phyloP scores from a whole-genome alignment of 2,113 vertebrate species.

The Sakesphorus luctuosus region DNA sequence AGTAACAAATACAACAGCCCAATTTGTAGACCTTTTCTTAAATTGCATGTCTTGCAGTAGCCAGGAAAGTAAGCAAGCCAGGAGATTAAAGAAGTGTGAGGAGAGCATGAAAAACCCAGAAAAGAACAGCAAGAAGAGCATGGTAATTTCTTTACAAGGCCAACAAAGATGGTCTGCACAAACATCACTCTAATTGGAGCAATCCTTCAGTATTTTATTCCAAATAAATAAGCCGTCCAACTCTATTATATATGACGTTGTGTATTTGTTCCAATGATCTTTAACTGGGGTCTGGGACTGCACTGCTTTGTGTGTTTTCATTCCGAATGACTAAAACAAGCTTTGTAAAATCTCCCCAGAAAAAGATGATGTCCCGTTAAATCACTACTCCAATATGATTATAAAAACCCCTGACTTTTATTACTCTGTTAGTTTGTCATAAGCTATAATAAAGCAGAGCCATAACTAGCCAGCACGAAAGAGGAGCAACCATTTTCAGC shows the following conservation, averaged over 20 bases:
- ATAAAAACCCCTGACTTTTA: not conserved
- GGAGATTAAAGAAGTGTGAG: not conserved
- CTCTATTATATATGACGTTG: not conserved
- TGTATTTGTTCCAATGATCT: not conserved
- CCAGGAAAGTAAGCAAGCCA: not conserved
- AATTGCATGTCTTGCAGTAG: not conserved
- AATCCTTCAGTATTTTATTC: conserved; percentile 23
- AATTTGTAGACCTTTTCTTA: not conserved
- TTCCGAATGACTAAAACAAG: conserved; percentile 32
- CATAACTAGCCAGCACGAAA: not conserved
- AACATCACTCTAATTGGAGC: conserved; percentile 36
- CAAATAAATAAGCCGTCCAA: conserved; percentile 31
- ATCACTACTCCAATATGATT: not conserved
- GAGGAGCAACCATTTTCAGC: not conserved
- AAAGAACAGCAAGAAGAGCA: not conserved
- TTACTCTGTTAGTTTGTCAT: conserved; percentile 20
- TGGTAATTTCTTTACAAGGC: not conserved
- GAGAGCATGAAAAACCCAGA: not conserved
- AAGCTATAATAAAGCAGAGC: not conserved
- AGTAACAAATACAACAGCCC: not conserved
- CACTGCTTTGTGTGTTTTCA: not conserved
- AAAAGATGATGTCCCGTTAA: not conserved
- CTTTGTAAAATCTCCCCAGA: not conserved
- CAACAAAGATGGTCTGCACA: not conserved
- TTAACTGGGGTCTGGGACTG: not conserved